Conservation (phyloP, 2,797 vertebrate species). For the Neostethus bicornis region DNA sequence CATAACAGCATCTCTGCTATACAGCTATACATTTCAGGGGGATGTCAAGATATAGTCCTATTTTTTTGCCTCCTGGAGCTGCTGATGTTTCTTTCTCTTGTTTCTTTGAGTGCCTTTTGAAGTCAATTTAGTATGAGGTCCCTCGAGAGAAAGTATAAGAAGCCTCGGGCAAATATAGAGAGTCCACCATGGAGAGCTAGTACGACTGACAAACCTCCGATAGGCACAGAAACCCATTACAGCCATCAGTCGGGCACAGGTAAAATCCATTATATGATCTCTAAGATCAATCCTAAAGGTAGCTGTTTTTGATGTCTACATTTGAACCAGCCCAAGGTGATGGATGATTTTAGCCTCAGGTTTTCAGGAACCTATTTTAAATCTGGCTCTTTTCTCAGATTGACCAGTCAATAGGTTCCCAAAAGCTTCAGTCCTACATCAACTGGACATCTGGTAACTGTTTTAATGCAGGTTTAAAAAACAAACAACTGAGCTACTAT, state of each 20-base stretch:
- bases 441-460: slow-evolving; percentile 12
- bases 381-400: slow-evolving; percentile 57
- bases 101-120: slow-evolving; percentile 55
- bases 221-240: slow-evolving; percentile 71
- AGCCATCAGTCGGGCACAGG: slow-evolving; percentile 56
- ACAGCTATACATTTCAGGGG: slow-evolving; percentile 24
- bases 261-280: slow-evolving; percentile 76
- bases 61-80: slow-evolving; percentile 44
- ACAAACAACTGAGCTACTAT: not conserved
- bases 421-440: slow-evolving; percentile 39
- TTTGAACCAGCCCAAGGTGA: slow-evolving; percentile 73
- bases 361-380: slow-evolving; percentile 72
- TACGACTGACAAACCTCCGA: slow-evolving; percentile 59
- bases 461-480: slow-evolving; percentile 11
- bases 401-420: slow-evolving; percentile 57
- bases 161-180: slow-evolving; percentile 60
- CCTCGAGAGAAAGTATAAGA: slow-evolving; percentile 46
- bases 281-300: slow-evolving; percentile 74
- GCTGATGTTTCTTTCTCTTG: slow-evolving; percentile 53
- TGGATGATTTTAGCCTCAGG: slow-evolving; percentile 68
- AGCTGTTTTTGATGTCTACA: slow-evolving; percentile 72
- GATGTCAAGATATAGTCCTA: slow-evolving; percentile 24
- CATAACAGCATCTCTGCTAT: slow-evolving; percentile 3
- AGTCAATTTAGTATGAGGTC: slow-evolving; percentile 62
- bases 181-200: slow-evolving; percentile 46